Evolutionary conservation across 2,113 vertebrate species (phyloP).

Genomic region (Acrocephalus kingi): DNA sequence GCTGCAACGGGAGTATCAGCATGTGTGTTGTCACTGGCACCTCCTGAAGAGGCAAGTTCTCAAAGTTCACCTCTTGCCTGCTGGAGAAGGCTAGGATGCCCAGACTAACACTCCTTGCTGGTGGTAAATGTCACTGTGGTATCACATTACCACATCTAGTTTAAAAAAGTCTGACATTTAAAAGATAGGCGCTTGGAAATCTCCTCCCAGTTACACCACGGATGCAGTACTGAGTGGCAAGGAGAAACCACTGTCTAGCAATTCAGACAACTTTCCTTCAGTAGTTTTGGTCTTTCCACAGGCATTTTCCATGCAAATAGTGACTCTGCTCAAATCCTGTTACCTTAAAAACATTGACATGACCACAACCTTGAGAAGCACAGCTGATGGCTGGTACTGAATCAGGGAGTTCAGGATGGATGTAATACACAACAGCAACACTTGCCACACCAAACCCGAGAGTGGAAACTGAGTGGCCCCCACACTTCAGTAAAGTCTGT

Average conservation of each 20-base stretch:
- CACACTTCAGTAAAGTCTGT: not conserved
- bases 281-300: not conserved
- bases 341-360: not conserved
- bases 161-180: conserved; percentile 52
- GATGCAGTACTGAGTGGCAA: not conserved
- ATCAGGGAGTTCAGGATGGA: not conserved
- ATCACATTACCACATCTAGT: not conserved
- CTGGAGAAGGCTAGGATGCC: not conserved
- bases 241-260: not conserved
- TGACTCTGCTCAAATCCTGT: not conserved
- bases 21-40: not conserved
- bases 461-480: not conserved
- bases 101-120: conserved; percentile 14
- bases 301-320: not conserved
- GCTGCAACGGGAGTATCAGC: not conserved
- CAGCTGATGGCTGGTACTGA: accelerated
- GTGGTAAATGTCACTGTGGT: conserved; percentile 46
- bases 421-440: not conserved
- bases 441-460: not conserved
- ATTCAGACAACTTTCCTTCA: not conserved
- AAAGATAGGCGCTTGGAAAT: conserved; percentile 1
- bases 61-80: conserved; percentile 55
- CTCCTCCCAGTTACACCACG: not conserved
- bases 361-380: not conserved
- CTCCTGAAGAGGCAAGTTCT: not conserved